phyloP scores from a whole-genome alignment of 30 jellyfish, hydroid and myxozoan genomes.

The Turritopsis dohrnii region DNA sequence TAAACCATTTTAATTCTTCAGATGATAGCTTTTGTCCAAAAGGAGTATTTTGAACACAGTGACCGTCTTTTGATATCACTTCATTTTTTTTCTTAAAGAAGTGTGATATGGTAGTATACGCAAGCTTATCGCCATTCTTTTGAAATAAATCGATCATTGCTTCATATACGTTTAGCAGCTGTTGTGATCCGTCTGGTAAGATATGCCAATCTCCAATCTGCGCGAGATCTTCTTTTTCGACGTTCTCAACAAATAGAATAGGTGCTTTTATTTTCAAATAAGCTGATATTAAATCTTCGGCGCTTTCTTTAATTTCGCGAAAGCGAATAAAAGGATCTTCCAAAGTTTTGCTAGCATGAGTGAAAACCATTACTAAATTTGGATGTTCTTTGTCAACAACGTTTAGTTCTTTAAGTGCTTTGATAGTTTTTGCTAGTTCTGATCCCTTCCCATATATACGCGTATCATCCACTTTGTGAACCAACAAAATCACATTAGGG shows the following conservation, averaged over 20 bases:
- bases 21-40: not conserved
- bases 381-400: not conserved
- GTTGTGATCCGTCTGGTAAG: not conserved
- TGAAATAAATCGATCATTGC: not conserved
- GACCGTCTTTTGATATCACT: not conserved
- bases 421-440: not conserved
- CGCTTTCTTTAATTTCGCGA: not conserved
- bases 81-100: not conserved
- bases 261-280: not conserved
- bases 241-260: not conserved
- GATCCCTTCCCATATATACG: not conserved
- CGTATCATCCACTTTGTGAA: not conserved
- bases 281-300: not conserved
- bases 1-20: not conserved
- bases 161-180: not conserved
- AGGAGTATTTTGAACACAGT: not conserved
- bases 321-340: not conserved
- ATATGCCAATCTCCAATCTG: not conserved
- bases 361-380: conserved; percentile 1
- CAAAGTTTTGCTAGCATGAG: not conserved
- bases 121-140: conserved; percentile 1
- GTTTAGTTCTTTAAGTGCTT: not conserved
- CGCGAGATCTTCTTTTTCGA: not conserved
- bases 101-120: not conserved
- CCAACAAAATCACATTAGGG: conserved; percentile 4